Conservation (phyloP, 2,113 vertebrate genomes). For the Steatornis caripensis region DNA sequence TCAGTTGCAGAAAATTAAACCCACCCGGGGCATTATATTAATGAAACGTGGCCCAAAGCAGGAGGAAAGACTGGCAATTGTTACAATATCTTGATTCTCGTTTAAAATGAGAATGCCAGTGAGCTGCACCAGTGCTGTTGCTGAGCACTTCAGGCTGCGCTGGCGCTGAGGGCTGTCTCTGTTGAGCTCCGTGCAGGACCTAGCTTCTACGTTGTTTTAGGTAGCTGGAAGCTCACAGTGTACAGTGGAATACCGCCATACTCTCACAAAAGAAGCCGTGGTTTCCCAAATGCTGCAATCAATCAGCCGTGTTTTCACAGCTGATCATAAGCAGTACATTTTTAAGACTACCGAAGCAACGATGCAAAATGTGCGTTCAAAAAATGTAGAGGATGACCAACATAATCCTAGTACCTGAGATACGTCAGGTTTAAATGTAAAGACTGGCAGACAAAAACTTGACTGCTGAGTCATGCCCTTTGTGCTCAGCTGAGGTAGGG, state of each 20-base stretch:
- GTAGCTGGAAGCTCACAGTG: background rate
- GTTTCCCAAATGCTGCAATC: background rate
- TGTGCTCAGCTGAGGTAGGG: background rate
- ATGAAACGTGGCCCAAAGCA: background rate
- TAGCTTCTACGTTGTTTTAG: background rate
- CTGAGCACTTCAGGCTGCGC: background rate
- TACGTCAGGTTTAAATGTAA: background rate
- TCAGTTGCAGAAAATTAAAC: background rate
- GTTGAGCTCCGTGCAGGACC: background rate
- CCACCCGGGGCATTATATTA: background rate
- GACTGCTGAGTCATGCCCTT: background rate
- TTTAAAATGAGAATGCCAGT: background rate
- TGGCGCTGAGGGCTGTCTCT: background rate
- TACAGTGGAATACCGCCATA: background rate
- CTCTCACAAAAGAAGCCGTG: background rate
- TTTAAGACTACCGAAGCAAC: background rate
- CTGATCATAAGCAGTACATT: background rate
- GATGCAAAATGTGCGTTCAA: background rate
- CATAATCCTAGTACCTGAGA: background rate
- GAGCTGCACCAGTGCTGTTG: background rate
- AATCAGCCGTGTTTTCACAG: background rate
- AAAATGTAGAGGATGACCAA: background rate
- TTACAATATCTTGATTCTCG: background rate
- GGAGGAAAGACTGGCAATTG: background rate
- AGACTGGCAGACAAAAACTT: background rate